Conservation (phyloP, 1,140 invertebrate species). For the Pectinophora gossypiella region DNA sequence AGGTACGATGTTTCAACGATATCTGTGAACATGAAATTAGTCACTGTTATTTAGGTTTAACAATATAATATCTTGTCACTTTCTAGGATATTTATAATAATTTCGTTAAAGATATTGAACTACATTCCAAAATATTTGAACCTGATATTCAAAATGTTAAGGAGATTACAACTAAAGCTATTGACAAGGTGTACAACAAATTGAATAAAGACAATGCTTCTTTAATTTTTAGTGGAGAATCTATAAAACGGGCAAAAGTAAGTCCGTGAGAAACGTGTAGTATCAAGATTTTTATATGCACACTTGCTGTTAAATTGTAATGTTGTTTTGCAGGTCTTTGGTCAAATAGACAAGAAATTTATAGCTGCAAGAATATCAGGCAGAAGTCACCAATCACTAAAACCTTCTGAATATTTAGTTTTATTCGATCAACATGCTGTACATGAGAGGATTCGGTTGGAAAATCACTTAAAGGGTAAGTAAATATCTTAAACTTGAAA, state of each 20-base stretch:
- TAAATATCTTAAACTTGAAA: neutral
- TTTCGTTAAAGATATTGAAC: constrained; percentile 38
- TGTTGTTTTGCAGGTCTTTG: constrained; percentile 68
- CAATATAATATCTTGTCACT: neutral
- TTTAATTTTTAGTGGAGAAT: constrained; percentile 39
- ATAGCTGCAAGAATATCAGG: constrained; percentile 71
- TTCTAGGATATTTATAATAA: constrained; percentile 48
- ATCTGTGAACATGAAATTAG: too few species aligned
- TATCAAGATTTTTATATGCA: neutral
- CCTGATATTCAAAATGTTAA: constrained; percentile 34
- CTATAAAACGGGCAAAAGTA: constrained; percentile 42
- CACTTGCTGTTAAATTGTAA: neutral
- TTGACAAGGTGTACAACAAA: constrained; percentile 33
- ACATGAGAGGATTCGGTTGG: constrained; percentile 82
- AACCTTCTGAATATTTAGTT: constrained; percentile 68
- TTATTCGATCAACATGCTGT: constrained; percentile 87
- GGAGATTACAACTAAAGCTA: constrained; percentile 21
- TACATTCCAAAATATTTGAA: constrained; percentile 42
- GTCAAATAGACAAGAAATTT: constrained; percentile 83
- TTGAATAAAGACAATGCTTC: constrained; percentile 34
- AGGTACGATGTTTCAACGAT: too few species aligned
- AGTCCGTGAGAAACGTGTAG: neutral
- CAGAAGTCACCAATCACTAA: constrained; percentile 12
- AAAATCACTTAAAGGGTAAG: constrained; percentile 64
- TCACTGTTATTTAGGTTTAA: neutral